Evolutionary conservation across 2,888 invertebrate species (phyloP), one percentile per base, ranked within the genome.

Genomic region (Orgyia antiqua): DNA sequence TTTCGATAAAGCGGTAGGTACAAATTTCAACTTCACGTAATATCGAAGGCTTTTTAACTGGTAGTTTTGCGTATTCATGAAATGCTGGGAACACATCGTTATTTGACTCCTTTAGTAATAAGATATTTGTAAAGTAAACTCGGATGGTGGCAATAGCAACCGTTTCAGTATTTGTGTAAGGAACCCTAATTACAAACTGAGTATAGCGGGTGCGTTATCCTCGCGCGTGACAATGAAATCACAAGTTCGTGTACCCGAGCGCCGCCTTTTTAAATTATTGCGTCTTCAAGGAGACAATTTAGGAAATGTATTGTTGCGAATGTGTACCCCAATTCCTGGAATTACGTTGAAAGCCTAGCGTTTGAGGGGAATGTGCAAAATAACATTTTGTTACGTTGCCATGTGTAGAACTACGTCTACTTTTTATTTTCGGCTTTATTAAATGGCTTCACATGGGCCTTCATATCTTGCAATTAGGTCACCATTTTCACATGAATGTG

Each of bases 221-320:
- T 39, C 35, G 37, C 25, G 32, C 39, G 35, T 41, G 43, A 56
- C 51, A 50, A 42, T 48, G 52, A 54, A 50, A 52, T 54, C 54
- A 53, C 52, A 51, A 53, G 46, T 50, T 44, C 39, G 37, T 31
- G 37, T 51, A 48, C 44, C 46, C 35, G 36, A 36, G 50, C 40
- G 42, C 24, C 54, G 57, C 58, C 57, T 68, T 70, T 68, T 75
- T 65, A 76, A 77, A 76, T 76, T 68, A 79, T 78, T 64, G 67
- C 74, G 68, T 66, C 63, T 75, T 75, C 68, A 68, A 60, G 69
- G 64, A 69, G 69, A 79, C 78, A 75, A 79, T 80, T 79, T 71
- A 49, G 63, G 50, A 64, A 76, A 78, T 72, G 76, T 75, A 76
- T 78, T 61, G 66, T 66, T 49, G 61, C 44, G 53, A 56, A 58